Evolutionary conservation across 2,113 vertebrate genomes (phyloP).

Genomic region (Cairina moschata): DNA sequence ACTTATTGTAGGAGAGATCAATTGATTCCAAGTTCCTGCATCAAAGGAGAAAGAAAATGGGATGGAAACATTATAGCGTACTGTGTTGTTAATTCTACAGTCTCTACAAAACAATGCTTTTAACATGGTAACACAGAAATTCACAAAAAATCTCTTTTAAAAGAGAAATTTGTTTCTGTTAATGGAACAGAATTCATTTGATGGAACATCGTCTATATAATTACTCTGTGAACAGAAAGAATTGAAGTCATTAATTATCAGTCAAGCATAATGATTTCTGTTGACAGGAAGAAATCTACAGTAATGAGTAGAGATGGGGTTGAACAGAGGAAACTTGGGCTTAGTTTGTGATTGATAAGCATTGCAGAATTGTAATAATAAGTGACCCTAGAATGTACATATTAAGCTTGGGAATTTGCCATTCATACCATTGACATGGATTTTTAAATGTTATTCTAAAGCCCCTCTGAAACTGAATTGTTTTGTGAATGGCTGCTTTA

Average conservation of each 20-base stretch:
- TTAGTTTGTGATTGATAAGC: neutral
- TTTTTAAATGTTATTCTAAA: neutral
- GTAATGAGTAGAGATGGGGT: neutral
- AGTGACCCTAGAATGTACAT: neutral
- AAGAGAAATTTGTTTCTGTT: neutral
- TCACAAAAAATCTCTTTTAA: neutral
- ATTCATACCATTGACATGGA: neutral
- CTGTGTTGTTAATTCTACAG: neutral
- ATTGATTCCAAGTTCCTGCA: conserved; percentile 93
- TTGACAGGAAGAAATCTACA: neutral
- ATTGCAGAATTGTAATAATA: neutral
- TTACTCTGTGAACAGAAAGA: neutral
- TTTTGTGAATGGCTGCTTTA: neutral
- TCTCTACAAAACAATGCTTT: neutral
- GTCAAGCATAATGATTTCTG: neutral
- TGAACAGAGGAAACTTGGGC: neutral
- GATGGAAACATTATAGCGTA: neutral
- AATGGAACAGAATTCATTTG: neutral
- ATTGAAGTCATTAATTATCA: neutral
- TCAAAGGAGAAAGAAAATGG: neutral
- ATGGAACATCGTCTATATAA: neutral
- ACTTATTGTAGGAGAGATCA: conserved; percentile 92
- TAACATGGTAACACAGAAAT: neutral
- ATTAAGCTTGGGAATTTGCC: neutral
- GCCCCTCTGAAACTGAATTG: neutral